Base-by-base conservation (phyloP, 2,888 invertebrate species). In the Drosophila austrosaltans region DNA sequence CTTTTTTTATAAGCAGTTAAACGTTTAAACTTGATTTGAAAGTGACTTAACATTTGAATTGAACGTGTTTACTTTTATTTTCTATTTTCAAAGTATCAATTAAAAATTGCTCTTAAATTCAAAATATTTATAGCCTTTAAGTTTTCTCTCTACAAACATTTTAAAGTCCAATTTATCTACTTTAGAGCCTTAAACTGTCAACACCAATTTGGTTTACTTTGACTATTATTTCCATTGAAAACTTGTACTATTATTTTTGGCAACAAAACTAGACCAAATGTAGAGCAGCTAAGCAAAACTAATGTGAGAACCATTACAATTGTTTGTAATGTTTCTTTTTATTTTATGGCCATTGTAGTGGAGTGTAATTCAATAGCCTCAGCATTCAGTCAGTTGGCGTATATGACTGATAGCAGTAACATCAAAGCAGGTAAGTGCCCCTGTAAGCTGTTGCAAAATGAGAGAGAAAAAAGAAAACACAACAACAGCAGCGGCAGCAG, bases 361-460 rank as follows among this genome's bases (percentile, higher is more conserved):
- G 39, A 73, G 83, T 83, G 83, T 83, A 78, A 81, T 81, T 66
- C 72, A 72, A 72, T 63, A 72, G 54, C 59, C 72, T 54, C 40
- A 54, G 20, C 57, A 42, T 20, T 40, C 60, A 42, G 30, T 3
- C 53, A 61, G 36, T 30, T 85, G 87, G 85, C 87, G 85, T 77
- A 76, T 69, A 69, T 84, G 85, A 87, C 82, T 86, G 84, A 84
- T 85, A 87, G 85, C 81, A 73, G 78, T 72, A 67, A 77, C 74
- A 77, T 70, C 64, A 69, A 69, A 65, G 54, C 59, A 66, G 69
- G 70, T 69, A 76, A 75, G 65, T 67, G 79, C 81, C 78, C 75
- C 75, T 71, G 66, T 72, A 72, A 72, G 61, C 71, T 71, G 53
- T 64, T 57, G 63, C 69, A 56, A 63, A 64, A 65, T 25, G 54